These are phyloP conservation scores for Eubasilissa regina DNA, from an alignment of 1,140 invertebrate species.

Conservation along the genomic window DNA sequence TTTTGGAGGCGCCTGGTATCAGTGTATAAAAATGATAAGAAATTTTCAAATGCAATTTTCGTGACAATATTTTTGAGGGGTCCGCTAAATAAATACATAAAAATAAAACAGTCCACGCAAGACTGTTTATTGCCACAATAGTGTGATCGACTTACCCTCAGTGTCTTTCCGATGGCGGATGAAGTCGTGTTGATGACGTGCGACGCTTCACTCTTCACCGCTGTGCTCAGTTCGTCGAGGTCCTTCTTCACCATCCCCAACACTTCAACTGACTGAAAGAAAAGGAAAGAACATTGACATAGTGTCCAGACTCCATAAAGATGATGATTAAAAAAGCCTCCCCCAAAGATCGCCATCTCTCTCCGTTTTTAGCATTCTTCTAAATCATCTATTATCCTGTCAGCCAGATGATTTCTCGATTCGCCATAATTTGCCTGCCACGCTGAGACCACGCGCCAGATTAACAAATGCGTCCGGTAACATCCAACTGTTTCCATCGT, in stretches of 20 bases:
- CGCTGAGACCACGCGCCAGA: too few relatives aligned
- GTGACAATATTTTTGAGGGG: too few relatives aligned
- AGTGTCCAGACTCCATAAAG: neutral
- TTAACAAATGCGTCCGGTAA: too few relatives aligned
- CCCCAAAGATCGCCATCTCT: neutral
- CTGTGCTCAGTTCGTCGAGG: conserved; percentile 80
- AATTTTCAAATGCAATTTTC: too few relatives aligned
- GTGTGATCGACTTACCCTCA: conserved; percentile 80
- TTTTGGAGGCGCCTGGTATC: too few relatives aligned
- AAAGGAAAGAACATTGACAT: neutral
- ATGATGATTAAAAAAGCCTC: neutral
- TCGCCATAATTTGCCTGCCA: too few relatives aligned
- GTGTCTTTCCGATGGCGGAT: conserved; percentile 77
- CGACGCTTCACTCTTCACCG: conserved; percentile 80
- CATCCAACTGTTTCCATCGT: too few relatives aligned
- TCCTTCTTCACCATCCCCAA: conserved; percentile 85
- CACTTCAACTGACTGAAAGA: conserved; percentile 78
- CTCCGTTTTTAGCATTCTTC: neutral
- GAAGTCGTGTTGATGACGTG: conserved; percentile 77
- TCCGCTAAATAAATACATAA: too few relatives aligned
- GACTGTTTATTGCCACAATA: too few relatives aligned
- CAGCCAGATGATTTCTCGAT: too few relatives aligned
- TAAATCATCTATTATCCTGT: neutral
- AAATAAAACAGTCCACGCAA: too few relatives aligned
- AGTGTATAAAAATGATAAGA: too few relatives aligned